Percentiles rank a stretch among this genome's conserved stretches.
phyloP scores from a whole-genome alignment of 2,113 vertebrate genomes.

The Callospermophilus lateralis region DNA sequence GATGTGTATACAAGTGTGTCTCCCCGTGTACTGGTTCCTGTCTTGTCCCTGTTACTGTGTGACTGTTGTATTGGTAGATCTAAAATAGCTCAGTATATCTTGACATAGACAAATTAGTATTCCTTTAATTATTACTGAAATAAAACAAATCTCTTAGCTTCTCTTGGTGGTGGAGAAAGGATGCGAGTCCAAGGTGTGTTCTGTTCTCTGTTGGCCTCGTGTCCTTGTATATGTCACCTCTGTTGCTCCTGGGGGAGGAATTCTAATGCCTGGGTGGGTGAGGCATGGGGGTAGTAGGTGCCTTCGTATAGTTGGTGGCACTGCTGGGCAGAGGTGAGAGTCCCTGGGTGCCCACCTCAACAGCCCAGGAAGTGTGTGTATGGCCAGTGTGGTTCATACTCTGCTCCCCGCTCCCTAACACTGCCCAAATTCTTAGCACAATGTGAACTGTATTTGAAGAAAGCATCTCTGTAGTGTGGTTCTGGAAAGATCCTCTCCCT shows the following conservation, averaged over 20 bases:
- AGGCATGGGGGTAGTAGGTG: accelerated
- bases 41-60: neutral
- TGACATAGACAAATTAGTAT: slow-evolving; percentile 51
- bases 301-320: accelerated
- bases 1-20: neutral
- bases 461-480: neutral
- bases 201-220: neutral
- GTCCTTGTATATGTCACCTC: neutral
- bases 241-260: neutral
- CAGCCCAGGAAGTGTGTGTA: neutral
- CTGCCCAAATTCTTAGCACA: accelerated
- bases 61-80: neutral
- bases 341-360: neutral
- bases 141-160: slow-evolving; percentile 11
- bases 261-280: too few relatives aligned
- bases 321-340: neutral
- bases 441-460: too few relatives aligned
- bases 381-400: accelerated
- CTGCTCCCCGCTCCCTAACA: neutral
- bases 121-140: slow-evolving; percentile 74
- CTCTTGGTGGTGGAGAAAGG: neutral
- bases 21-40: neutral
- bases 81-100: slow-evolving; percentile 50
- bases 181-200: neutral
- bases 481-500: neutral